Evolutionary conservation across 2,797 vertebrate species (phyloP), one percentile per base, ranked within the genome.

Genomic region (Acanthornis magna): DNA sequence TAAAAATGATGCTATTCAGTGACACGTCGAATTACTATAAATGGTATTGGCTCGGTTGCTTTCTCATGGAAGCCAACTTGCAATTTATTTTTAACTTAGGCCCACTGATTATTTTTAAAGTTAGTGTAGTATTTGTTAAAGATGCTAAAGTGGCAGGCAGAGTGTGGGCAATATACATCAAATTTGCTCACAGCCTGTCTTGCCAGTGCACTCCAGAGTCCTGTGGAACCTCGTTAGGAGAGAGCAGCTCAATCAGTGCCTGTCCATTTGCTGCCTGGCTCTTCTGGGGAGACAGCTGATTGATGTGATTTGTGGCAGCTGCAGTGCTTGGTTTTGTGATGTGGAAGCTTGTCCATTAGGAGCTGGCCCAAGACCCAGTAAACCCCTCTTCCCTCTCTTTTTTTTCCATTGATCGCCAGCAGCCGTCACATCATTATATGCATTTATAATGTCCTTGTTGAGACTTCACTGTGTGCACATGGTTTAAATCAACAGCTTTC

Each of bases 1-100:
- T 96, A 97, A 96, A 97, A 96, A 94, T 86, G 91, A 97, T 97
- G 92, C 94, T 96, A 85, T 95, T 97, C 95, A 96, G 93, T 96
- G 93, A 94, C 91, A 96, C 11, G 11, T 95, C 1, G 15, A 94
- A 96, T 97, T 90, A 93, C 96, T 97, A 97, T 96, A 96, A 97
- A 97, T 95, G 96, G 94, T 88, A 67, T 86, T 96, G 92, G 81
- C 92, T 81, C 38, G 3, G 21, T 88, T 85, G 71, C 92, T 91
- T 94, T 95, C 95, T 92, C 92, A 91, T 94, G 85, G 80, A 93
- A 94, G 90, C 93, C 86, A 91, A 6, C 91, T 93, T 92, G 29
- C 47, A 47, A 73, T 92, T 92, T 95, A 88, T 96, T 95, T 95
- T 95, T 95, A 95, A 92, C 77, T 68, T 78, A 16, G 36, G 32